A percentile compares a stretch with the other conserved stretches of the same genome.
phyloP scores from a whole-genome alignment of 1,140 invertebrate species.

The Drosophila nasuta region DNA sequence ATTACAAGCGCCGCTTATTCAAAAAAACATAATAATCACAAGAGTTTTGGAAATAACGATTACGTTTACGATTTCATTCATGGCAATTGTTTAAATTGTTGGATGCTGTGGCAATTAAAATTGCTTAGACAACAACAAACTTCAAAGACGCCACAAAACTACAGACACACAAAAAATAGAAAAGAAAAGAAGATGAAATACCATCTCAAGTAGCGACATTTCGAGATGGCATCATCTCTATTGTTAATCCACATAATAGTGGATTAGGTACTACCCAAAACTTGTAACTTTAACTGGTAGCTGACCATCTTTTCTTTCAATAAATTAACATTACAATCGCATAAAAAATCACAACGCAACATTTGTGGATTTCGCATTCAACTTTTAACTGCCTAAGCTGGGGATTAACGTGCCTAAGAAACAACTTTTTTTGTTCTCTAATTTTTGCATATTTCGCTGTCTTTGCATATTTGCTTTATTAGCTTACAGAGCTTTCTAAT shows the following conservation, averaged over 20 bases:
- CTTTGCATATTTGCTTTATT: neutral
- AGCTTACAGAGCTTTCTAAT: neutral
- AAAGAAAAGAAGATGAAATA: neutral
- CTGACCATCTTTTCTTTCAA: neutral
- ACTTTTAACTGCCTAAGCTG: conserved; percentile 4
- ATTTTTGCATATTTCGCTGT: neutral
- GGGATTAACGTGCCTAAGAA: neutral
- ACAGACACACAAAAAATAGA: neutral
- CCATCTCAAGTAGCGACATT: conserved; percentile 67
- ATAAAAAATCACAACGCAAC: neutral
- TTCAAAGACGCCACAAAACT: conserved; percentile 6
- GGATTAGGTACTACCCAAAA: conserved; percentile 60
- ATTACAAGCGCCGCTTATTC: conserved; percentile 81
- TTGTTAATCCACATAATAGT: conserved; percentile 55
- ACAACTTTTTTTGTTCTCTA: neutral
- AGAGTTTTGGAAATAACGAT: conserved; percentile 1
- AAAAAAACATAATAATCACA: conserved; percentile 19
- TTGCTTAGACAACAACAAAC: conserved; percentile 63
- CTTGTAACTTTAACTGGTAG: conserved; percentile 18
- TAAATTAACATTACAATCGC: conserved; percentile 33
- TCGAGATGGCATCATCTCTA: conserved; percentile 65
- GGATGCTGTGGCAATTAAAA: conserved; percentile 69
- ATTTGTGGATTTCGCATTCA: conserved; percentile 7
- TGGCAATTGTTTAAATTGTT: conserved; percentile 40
- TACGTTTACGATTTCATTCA: conserved; percentile 58